Conservation (phyloP, 2,888 invertebrate genomes). For the Ceratothoa steindachneri region DNA sequence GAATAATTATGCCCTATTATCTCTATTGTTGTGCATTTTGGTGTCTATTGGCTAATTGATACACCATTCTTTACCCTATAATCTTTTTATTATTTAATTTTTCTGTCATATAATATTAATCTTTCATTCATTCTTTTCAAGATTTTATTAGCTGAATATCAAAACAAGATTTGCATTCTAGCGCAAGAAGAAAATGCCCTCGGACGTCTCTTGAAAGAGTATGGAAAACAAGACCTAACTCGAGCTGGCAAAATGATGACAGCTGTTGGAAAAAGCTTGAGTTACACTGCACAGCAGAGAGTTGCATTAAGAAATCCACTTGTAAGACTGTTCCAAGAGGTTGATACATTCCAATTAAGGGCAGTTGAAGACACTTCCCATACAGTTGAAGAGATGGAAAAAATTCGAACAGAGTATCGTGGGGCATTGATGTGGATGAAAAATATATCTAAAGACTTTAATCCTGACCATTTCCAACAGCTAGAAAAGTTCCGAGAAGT, state of each 20-base stretch:
- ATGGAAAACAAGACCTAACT: conserved; percentile 80
- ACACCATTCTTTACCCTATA: too few relatives aligned
- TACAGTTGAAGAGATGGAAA: conserved; percentile 91
- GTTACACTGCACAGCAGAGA: conserved; percentile 86
- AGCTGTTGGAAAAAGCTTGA: conserved; percentile 76
- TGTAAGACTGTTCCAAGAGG: conserved; percentile 75
- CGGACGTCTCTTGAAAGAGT: conserved; percentile 88
- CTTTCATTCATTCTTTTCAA: conserved; percentile 14
- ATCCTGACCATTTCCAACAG: conserved; percentile 93
- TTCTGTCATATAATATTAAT: too few relatives aligned
- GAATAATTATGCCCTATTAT: too few relatives aligned
- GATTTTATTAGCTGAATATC: conserved; percentile 38
- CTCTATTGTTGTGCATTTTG: too few relatives aligned
- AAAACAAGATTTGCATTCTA: conserved; percentile 58
- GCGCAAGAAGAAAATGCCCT: conserved; percentile 94
- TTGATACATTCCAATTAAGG: conserved; percentile 92
- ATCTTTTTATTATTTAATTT: too few relatives aligned
- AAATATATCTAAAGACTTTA: conserved; percentile 86
- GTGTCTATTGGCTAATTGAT: too few relatives aligned
- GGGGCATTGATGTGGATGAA: conserved; percentile 90
- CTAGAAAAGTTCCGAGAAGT: conserved; percentile 81
- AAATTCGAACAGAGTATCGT: conserved; percentile 88
- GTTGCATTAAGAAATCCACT: conserved; percentile 80
- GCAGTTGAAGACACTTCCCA: conserved; percentile 87
- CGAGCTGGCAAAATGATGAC: conserved; percentile 79